These are phyloP conservation scores for Anorthoa munda DNA, from an alignment of 2,888 invertebrate species.

Conservation along the genomic window DNA sequence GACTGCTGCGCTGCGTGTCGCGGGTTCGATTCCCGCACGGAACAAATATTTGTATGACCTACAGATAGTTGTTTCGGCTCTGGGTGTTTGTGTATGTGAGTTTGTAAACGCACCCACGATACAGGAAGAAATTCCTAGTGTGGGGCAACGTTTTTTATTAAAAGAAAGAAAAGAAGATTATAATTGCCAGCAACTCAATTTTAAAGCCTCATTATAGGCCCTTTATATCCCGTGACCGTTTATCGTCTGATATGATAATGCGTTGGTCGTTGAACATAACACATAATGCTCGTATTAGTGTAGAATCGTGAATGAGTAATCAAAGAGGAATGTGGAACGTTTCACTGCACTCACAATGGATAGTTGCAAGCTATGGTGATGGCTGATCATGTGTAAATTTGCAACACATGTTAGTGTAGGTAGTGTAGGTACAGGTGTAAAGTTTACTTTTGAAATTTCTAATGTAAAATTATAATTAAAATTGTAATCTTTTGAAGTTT, in stretches of 20 bases:
- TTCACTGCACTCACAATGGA: constrained; percentile 56
- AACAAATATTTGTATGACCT: too few species aligned
- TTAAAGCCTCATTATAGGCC: background rate
- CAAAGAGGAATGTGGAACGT: constrained; percentile 68
- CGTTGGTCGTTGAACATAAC: constrained; percentile 37
- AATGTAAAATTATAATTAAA: too few species aligned
- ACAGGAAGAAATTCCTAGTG: too few species aligned
- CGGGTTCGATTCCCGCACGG: too few species aligned
- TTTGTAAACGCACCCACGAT: too few species aligned
- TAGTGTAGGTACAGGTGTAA: background rate
- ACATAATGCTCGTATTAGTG: constrained; percentile 43
- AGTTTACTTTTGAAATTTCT: constrained; percentile 8
- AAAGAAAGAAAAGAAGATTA: too few species aligned
- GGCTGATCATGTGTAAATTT: constrained; percentile 54
- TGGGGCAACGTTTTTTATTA: too few species aligned
- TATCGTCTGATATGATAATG: constrained; percentile 29
- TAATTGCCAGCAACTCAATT: background rate
- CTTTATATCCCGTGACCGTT: constrained; percentile 9
- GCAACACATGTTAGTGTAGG: constrained; percentile 31
- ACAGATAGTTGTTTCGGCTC: too few species aligned
- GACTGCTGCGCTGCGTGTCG: too few species aligned
- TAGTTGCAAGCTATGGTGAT: constrained; percentile 47
- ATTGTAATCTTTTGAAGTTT: too few species aligned
- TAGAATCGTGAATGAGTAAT: constrained; percentile 72
- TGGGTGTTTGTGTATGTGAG: too few species aligned